These are phyloP conservation scores for Peromyscus eremicus DNA, from an alignment of 2,797 vertebrate genomes.

Conservation along the genomic window DNA sequence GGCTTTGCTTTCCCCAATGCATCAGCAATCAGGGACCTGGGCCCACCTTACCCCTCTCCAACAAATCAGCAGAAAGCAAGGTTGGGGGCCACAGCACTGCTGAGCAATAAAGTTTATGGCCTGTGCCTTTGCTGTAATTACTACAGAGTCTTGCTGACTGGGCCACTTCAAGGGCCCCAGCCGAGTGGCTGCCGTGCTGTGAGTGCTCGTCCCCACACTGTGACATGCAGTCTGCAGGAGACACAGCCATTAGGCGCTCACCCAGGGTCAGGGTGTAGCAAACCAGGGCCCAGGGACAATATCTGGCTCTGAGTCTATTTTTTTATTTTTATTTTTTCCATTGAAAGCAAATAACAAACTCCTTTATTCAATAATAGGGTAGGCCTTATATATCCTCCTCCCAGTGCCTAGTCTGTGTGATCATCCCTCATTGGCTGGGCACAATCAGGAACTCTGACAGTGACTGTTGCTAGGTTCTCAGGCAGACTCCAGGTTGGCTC, in stretches of 20 bases:
- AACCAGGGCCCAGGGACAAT: not conserved
- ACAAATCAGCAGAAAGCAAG: constrained; percentile 81
- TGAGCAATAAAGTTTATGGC: constrained; percentile 79
- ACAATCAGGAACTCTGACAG: no score
- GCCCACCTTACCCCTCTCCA: constrained; percentile 81
- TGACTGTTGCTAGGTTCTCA: no score
- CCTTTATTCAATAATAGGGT: no score
- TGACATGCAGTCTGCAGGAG: not conserved
- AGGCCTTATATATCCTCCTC: no score
- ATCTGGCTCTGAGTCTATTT: not conserved
- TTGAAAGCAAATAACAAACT: no score
- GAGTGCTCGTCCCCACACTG: not conserved
- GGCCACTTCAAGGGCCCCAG: constrained; percentile 19
- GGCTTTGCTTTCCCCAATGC: constrained; percentile 80
- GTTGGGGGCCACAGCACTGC: constrained; percentile 71
- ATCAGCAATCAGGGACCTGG: constrained; percentile 77
- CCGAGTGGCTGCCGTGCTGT: constrained; percentile 58
- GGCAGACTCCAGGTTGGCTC: no score
- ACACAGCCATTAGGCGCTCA: no score
- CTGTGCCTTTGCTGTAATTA: constrained; percentile 78
- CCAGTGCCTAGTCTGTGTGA: no score
- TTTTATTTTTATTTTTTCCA: not conserved
- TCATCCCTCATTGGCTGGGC: no score
- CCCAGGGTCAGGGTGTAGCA: not conserved
- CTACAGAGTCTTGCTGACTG: not conserved